Evolutionary conservation across 2,113 vertebrate genomes (phyloP).

Genomic region (Phaetusa simplex): DNA sequence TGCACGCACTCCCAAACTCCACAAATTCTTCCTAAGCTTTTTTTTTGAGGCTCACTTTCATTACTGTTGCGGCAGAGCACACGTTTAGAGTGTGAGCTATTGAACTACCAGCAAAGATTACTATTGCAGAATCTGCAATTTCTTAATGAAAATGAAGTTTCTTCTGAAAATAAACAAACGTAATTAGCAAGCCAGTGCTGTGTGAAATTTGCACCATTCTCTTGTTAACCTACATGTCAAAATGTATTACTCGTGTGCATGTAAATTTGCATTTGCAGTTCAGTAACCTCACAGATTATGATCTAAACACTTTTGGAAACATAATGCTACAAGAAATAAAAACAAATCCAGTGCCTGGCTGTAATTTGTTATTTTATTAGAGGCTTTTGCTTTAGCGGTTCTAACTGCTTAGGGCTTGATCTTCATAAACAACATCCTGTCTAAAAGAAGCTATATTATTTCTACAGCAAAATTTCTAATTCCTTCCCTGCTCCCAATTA

Average conservation of each 20-base stretch:
- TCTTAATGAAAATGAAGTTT: constrained; percentile 70
- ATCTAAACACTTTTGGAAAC: constrained; percentile 42
- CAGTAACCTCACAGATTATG: constrained; percentile 46
- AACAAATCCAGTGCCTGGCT: constrained; percentile 8
- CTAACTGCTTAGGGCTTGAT: constrained; percentile 3
- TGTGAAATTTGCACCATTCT: constrained; percentile 61
- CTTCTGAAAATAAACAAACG: constrained; percentile 57
- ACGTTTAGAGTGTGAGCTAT: neutral
- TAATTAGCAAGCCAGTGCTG: constrained; percentile 58
- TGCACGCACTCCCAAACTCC: neutral
- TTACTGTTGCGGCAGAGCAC: neutral
- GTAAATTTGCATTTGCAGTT: constrained; percentile 47
- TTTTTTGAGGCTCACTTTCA: neutral
- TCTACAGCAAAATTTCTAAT: neutral
- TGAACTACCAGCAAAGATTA: constrained; percentile 37
- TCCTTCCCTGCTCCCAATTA: constrained; percentile 21
- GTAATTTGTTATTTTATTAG: constrained; percentile 39
- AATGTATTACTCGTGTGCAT: constrained; percentile 46
- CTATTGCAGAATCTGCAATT: constrained; percentile 61
- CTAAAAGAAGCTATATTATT: neutral
- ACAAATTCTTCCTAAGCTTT: neutral
- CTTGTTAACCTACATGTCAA: constrained; percentile 67
- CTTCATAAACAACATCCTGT: neutral
- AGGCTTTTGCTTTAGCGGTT: neutral
- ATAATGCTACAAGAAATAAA: constrained; percentile 39